Percentiles rank a stretch among this genome's conserved stretches.
These are phyloP conservation scores for Myanophis thanlyinensis DNA, from an alignment of 2,113 vertebrate genomes.

Conservation along the genomic window DNA sequence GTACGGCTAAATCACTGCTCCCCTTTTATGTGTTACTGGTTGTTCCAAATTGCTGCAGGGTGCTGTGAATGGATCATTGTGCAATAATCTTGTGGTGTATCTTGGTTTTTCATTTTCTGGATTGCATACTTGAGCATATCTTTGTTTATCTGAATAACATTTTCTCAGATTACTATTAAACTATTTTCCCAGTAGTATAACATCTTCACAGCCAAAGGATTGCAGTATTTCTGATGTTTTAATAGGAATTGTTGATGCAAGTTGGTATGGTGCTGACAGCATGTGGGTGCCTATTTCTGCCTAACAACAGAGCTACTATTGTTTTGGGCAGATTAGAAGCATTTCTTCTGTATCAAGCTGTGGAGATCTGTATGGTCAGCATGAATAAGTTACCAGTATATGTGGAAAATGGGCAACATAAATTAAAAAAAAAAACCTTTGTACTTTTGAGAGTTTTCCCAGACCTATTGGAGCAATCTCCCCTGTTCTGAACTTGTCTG, in stretches of 20 bases:
- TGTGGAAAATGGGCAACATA: neutral
- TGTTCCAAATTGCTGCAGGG: neutral
- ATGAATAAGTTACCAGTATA: neutral
- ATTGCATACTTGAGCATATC: neutral
- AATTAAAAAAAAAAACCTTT: neutral
- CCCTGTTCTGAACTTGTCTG: neutral
- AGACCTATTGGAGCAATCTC: neutral
- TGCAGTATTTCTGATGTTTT: neutral
- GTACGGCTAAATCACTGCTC: neutral
- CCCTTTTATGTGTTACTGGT: neutral
- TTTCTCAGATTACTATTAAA: neutral
- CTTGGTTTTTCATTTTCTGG: neutral
- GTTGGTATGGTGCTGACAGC: neutral
- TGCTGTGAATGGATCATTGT: neutral
- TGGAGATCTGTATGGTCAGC: conserved; percentile 7
- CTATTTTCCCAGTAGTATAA: neutral
- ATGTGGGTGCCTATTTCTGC: neutral
- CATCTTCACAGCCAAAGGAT: neutral
- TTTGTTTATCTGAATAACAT: neutral
- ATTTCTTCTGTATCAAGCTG: neutral
- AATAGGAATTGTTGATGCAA: neutral
- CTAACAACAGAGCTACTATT: neutral
- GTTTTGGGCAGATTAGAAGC: neutral
- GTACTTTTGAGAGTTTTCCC: neutral
- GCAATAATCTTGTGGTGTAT: neutral